Evolutionary conservation across 2,888 invertebrate species (phyloP).

Genomic region (Drosophila longiperda): DNA sequence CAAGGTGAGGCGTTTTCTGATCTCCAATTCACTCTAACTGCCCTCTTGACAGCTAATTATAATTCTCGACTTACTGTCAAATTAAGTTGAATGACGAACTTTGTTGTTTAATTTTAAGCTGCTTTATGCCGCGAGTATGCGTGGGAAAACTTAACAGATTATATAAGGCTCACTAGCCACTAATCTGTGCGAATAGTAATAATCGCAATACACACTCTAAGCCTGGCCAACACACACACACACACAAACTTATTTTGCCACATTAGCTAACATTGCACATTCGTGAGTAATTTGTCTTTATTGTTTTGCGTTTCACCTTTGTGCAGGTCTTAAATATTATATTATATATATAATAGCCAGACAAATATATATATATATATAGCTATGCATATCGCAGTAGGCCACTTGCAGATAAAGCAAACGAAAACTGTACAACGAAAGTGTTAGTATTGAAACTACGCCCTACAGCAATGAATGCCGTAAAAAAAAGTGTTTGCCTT

Average conservation of each 20-base stretch:
- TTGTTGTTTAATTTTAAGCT: conserved; percentile 38
- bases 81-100: conserved; percentile 61
- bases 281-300: conserved; percentile 62
- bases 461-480: conserved; percentile 30
- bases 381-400: not conserved
- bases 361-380: not conserved
- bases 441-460: conserved; percentile 64
- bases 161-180: conserved; percentile 45
- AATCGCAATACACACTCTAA: conserved; percentile 1
- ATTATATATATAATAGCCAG: not conserved
- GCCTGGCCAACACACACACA: not conserved
- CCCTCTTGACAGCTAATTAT: conserved; percentile 68
- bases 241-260: conserved; percentile 4
- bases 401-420: conserved; percentile 47
- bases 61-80: conserved; percentile 65
- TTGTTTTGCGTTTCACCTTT: conserved; percentile 24
- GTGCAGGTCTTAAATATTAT: conserved; percentile 16
- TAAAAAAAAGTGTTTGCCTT: conserved; percentile 41
- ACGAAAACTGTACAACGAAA: conserved; percentile 59
- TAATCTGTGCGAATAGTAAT: conserved; percentile 34
- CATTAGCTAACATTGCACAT: conserved; percentile 67
- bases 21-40: conserved; percentile 44
- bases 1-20: conserved; percentile 67
- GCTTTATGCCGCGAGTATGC: conserved; percentile 60
- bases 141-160: conserved; percentile 62